These are phyloP conservation scores for Cephalopachus bancanus DNA, from an alignment of 2,797 vertebrate genomes.

Conservation along the genomic window DNA sequence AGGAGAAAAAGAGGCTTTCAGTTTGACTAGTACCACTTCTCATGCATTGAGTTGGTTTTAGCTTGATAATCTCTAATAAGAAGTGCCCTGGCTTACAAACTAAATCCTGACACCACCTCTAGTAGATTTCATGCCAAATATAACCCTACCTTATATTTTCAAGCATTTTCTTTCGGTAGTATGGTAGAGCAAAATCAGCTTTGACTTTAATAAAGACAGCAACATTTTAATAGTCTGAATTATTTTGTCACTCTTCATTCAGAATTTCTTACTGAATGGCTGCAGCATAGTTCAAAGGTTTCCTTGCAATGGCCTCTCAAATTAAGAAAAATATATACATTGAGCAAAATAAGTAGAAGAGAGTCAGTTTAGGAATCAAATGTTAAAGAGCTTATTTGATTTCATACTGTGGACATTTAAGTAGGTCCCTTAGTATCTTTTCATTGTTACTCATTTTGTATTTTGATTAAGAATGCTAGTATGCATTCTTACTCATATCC, in stretches of 20 bases:
- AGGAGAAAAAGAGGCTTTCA: background rate
- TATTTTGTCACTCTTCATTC: background rate
- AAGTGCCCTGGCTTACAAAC: background rate
- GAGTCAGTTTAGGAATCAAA: slow-evolving; percentile 25
- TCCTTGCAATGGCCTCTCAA: slow-evolving; percentile 2
- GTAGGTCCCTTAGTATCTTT: background rate
- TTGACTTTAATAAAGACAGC: background rate
- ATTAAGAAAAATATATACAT: background rate
- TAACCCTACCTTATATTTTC: background rate
- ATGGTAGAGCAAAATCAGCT: slow-evolving; percentile 11
- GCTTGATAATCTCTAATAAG: background rate
- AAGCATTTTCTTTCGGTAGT: background rate
- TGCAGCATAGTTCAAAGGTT: background rate
- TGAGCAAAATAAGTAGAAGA: background rate
- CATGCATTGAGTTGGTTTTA: background rate
- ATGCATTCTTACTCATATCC: background rate
- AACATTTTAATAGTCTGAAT: background rate
- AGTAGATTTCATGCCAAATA: background rate
- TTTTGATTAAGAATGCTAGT: background rate
- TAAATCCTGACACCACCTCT: background rate
- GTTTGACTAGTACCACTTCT: background rate
- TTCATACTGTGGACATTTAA: background rate
- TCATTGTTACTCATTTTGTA: background rate
- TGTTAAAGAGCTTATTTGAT: background rate
- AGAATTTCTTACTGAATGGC: background rate